Evolutionary conservation across 2,113 vertebrate genomes (phyloP).

Genomic region (Meleagris gallopavo): DNA sequence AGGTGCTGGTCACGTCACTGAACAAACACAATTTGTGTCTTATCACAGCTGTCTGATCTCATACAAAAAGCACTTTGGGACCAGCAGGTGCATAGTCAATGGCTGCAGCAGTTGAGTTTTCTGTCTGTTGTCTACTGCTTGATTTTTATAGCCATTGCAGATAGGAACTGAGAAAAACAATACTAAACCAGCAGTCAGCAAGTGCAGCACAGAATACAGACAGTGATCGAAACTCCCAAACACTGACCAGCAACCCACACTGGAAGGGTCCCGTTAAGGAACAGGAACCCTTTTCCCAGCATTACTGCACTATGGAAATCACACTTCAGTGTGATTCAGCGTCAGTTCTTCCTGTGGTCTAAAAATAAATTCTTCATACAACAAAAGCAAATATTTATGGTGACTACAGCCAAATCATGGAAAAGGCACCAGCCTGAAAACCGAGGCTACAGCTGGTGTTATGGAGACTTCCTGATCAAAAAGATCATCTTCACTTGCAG

Average conservation of each 20-base stretch:
- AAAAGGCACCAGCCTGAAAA: not conserved
- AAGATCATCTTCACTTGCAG: not conserved
- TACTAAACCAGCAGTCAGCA: not conserved
- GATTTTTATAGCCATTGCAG: not conserved
- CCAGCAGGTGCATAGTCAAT: not conserved
- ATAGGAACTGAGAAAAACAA: not conserved
- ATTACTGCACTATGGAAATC: not conserved
- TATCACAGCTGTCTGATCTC: not conserved
- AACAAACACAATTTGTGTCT: not conserved
- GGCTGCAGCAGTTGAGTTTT: not conserved
- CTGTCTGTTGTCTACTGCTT: not conserved
- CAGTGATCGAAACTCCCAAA: not conserved
- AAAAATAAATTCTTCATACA: not conserved
- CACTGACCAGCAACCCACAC: not conserved
- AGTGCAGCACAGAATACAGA: not conserved
- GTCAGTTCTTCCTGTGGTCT: not conserved
- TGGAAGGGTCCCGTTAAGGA: not conserved
- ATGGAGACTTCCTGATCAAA: not conserved
- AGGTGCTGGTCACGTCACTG: not conserved
- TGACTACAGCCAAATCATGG: not conserved
- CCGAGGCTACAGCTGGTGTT: not conserved
- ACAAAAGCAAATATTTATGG: not conserved
- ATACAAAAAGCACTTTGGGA: not conserved
- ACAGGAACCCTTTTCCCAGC: not conserved
- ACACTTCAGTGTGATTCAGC: no score